Evolutionary conservation across 2,888 invertebrate species (phyloP), one percentile per base, ranked within the genome.

Genomic region (Diplazon laetatorius): DNA sequence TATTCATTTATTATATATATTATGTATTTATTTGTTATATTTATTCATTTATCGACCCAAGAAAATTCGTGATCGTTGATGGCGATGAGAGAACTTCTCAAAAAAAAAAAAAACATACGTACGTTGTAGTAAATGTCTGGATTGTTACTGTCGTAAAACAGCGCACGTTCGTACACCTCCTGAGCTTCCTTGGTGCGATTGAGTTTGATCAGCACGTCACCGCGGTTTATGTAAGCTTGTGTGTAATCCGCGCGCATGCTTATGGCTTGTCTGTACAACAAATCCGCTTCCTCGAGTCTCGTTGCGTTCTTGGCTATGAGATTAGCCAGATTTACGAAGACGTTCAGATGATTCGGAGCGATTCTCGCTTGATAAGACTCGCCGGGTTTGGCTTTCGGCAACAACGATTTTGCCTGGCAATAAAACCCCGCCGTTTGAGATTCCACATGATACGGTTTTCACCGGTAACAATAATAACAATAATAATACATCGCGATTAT

Each of bases 171-270:
- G 90, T 99, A 99, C 42, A 98, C 97, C 89, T 97, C 96, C 90
- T 97, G 97, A 0, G 98, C 98, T 91, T 99, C 98, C 86, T 96
- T 95, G 0, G 97, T 97, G 85, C 98, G 95, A 92, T 98, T 98
- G 86, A 98, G 92, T 92, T 97, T 98, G 91, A 99, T 97, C 82
- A 98, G 93, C 88, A 99, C 97, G 92, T 99, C 98, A 0, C 98
- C 99, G 72, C 98, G 94, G 92, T 99, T 99, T 84, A 99, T 99
- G 90, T 99, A 99, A 8, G 98, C 99, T 91, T 98, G 97, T 0
- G 97, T 95, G 90, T 98, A 98, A 92, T 99, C 98, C 0, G 98
- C 95, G 82, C 99, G 93, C 99, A 99, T 99, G 89, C 98, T 97
- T 83, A 99, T 98, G 10, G 98, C 99, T 91, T 98, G 98, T 77